Conservation (phyloP, 2,888 invertebrate species). For the Lepidochrysops patricia region DNA sequence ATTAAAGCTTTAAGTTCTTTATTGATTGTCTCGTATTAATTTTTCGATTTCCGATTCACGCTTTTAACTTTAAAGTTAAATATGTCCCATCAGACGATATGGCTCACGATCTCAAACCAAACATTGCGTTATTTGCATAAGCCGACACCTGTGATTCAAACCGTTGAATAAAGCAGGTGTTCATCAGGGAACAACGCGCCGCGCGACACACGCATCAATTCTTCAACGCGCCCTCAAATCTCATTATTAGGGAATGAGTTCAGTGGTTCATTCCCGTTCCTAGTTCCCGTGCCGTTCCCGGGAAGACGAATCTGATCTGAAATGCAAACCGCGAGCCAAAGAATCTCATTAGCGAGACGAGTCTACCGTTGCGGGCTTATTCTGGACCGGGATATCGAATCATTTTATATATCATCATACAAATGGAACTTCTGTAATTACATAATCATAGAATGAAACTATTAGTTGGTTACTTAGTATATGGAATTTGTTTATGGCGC, state of each 20-base stretch:
- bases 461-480: too few relatives aligned
- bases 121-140: neutral
- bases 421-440: too few relatives aligned
- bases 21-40: too few relatives aligned
- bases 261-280: constrained; percentile 31
- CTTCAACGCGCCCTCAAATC: constrained; percentile 25
- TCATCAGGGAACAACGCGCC: constrained; percentile 13
- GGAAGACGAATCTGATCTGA: constrained; percentile 51
- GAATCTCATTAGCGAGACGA: constrained; percentile 69
- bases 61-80: too few relatives aligned
- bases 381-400: constrained; percentile 30
- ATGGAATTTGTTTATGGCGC: too few relatives aligned
- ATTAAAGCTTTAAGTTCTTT: neutral
- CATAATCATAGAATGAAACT: too few relatives aligned
- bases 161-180: neutral
- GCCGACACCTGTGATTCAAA: too few relatives aligned
- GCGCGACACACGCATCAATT: neutral
- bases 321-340: constrained; percentile 72
- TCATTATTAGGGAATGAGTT: constrained; percentile 47
- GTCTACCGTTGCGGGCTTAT: constrained; percentile 41
- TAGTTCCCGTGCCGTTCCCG: constrained; percentile 2
- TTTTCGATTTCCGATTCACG: too few relatives aligned
- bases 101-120: neutral
- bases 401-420: too few relatives aligned
- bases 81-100: too few relatives aligned